phyloP scores from a whole-genome alignment of 2,113 vertebrate species.

The Steatornis caripensis region DNA sequence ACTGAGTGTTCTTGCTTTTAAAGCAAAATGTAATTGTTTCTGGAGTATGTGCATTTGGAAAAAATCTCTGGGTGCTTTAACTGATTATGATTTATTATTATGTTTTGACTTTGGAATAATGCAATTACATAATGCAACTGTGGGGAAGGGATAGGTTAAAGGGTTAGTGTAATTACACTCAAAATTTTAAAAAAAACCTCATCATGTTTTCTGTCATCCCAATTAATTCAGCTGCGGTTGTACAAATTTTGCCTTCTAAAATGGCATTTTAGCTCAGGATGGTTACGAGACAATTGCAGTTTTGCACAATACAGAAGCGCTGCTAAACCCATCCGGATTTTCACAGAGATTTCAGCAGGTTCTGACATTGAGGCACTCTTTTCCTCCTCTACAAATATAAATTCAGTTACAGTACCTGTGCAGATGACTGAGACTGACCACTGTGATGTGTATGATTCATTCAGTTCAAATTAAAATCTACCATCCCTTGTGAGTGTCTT shows the following conservation, averaged over 20 bases:
- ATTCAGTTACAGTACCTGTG: not conserved
- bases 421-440: not conserved
- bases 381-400: not conserved
- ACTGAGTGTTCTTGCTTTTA: not conserved
- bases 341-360: not conserved
- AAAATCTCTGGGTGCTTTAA: not conserved
- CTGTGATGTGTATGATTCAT: not conserved
- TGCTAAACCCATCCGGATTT: not conserved
- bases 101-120: conserved; percentile 9
- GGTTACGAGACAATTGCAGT: not conserved
- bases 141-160: not conserved
- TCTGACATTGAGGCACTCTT: not conserved
- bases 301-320: not conserved
- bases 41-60: not conserved
- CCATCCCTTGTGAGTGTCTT: not conserved
- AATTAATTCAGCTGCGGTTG: not conserved
- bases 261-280: not conserved
- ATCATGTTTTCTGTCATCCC: not conserved
- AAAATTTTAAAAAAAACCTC: not conserved
- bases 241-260: not conserved
- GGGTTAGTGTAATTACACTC: not conserved
- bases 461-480: not conserved
- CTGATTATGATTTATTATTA: not conserved
- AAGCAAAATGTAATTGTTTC: conserved; percentile 32
- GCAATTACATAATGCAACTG: not conserved